Base-by-base conservation (phyloP, 1,140 invertebrate genomes). In the Drosophila athabasca region DNA sequence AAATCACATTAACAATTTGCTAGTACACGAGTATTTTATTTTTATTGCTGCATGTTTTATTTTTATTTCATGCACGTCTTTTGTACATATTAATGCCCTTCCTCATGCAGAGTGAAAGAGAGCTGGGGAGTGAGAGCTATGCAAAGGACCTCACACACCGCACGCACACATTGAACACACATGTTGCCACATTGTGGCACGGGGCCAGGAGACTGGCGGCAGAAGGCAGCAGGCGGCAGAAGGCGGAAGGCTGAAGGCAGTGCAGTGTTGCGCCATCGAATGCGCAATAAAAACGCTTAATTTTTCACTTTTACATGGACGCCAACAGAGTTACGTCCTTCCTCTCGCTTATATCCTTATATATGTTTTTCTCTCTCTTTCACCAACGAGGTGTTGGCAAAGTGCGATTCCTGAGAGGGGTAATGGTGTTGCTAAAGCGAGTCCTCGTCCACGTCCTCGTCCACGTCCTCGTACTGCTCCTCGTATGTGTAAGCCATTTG, bases 1-100 rank as follows among this genome's bases (percentile, higher is more conserved):
- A 88, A 88, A 88, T 88, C 79, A 83, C 83, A 88, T 88, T 88
- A 88, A 88, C 83, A 88, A 88, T 88, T 88, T 87, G 82, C 82
- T 88, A 79, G 68, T 73, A 88, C 83, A 88, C 72, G 81, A 87
- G 84, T 83, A 89, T 88, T 88, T 88, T 88, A 88, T 88, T 88
- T 88, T 88, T 88, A 88, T 88, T 87, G 83, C 83, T 79, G 72
- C 79, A 62, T 88, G 83, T 88, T 88, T 88, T 88, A 88, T 88
- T 89, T 88, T 83, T 79, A 88, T 88, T 88, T 88, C 83, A 88
- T 88, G 79, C 72, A 72, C 82, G 77, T 76, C 82, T 87, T 76
- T 75, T 81, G 48, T 74, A 76, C 73, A 76, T 62, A 76, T 76
- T 76, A 76, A 76, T 76, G 72, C 72, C 73, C 46, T 46, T 58